Conservation (phyloP, 2,113 vertebrate genomes). For the Mungos mungo region DNA sequence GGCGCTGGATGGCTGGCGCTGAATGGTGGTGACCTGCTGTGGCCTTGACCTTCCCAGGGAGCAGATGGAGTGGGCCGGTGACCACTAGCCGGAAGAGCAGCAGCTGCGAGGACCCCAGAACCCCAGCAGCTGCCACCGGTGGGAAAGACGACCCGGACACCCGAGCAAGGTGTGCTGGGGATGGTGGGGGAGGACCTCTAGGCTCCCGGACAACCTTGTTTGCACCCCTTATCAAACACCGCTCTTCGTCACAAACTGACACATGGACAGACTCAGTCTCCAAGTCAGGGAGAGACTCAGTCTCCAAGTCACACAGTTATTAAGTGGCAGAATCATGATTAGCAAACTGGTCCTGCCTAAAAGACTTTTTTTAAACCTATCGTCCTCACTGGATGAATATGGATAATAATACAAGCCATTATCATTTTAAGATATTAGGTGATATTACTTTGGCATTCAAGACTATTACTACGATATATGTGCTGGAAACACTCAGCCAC, state of each 20-base stretch:
- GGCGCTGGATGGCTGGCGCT: neutral
- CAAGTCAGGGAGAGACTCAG: neutral
- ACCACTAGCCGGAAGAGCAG: neutral
- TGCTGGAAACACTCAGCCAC: neutral
- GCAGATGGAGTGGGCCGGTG: neutral
- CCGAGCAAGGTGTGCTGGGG: neutral
- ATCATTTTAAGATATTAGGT: neutral
- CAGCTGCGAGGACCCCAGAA: neutral
- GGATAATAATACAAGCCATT: neutral
- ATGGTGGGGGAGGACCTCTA: neutral
- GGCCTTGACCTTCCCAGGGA: neutral
- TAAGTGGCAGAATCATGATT: neutral
- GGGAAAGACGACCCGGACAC: neutral
- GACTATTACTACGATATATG: neutral
- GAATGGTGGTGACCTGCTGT: rapidly evolving
- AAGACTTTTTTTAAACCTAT: neutral
- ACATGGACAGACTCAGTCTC: neutral
- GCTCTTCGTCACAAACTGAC: neutral
- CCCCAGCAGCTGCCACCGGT: neutral
- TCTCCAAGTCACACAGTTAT: neutral
- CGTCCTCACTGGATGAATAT: neutral
- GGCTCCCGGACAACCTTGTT: neutral
- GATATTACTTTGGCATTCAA: neutral
- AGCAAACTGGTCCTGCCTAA: neutral
- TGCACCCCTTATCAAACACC: neutral